A percentile compares a stretch with the other conserved stretches of the same genome.
Conservation (phyloP, 2,888 invertebrate genomes). For the Orthosia gothica region DNA sequence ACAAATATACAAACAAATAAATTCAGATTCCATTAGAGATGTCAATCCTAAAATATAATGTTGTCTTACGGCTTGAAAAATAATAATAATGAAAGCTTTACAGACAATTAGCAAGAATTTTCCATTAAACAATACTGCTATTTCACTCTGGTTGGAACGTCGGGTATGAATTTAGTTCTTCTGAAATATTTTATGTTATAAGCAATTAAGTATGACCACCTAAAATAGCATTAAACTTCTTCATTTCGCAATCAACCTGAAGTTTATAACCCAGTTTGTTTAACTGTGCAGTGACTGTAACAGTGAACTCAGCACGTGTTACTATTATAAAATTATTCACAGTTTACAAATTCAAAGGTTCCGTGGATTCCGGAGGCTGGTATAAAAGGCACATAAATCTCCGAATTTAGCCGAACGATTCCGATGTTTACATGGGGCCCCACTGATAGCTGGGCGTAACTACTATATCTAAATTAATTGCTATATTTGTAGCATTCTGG, state of each 20-base stretch:
- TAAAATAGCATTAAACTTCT: background rate
- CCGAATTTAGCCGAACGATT: constrained; percentile 46
- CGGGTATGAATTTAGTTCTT: too few species aligned
- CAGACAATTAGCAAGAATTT: too few species aligned
- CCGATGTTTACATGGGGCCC: constrained; percentile 54
- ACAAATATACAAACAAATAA: too few species aligned
- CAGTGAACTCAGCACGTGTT: constrained; percentile 66
- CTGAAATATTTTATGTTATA: background rate
- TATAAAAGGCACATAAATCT: constrained; percentile 67
- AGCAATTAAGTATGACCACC: background rate
- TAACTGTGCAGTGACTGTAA: constrained; percentile 51
- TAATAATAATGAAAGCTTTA: too few species aligned
- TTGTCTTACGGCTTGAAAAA: too few species aligned
- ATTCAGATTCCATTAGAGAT: too few species aligned
- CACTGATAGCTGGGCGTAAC: constrained; percentile 51
- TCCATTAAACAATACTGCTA: too few species aligned
- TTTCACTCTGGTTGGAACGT: too few species aligned
- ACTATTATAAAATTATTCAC: constrained; percentile 72
- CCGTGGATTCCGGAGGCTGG: constrained; percentile 47
- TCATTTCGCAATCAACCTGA: constrained; percentile 22
- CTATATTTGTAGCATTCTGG: constrained; percentile 20
- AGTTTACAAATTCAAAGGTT: constrained; percentile 67
- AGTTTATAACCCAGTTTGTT: constrained; percentile 25
- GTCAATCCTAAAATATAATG: too few species aligned
- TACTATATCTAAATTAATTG: constrained; percentile 34